Conservation (phyloP, 2,888 invertebrate genomes). For the Philopedon plagiatum region DNA sequence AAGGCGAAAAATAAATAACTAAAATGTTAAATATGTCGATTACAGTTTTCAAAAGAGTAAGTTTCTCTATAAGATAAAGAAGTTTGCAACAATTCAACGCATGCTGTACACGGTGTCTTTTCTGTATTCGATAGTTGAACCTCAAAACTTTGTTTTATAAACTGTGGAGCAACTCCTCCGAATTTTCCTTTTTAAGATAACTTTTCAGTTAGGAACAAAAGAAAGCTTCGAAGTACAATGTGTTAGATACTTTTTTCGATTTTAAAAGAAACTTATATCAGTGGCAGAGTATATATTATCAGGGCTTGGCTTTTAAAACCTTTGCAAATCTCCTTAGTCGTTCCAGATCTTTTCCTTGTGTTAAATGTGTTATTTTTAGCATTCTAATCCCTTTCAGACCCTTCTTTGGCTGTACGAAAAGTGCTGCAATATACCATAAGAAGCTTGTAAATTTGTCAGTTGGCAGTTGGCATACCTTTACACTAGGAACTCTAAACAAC, state of each 20-base stretch:
- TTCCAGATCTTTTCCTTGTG: not conserved
- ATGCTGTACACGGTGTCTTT: constrained; percentile 38
- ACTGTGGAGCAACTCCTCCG: constrained; percentile 36
- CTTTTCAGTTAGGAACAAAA: constrained; percentile 43
- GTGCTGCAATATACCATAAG: no score
- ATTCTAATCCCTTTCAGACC: no score
- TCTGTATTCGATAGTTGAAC: constrained; percentile 44
- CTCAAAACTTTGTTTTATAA: constrained; percentile 48
- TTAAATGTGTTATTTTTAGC: no score
- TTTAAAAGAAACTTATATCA: constrained; percentile 32
- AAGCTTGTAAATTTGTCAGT: no score
- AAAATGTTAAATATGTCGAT: constrained; percentile 37
- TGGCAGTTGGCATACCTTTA: no score
- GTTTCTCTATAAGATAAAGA: constrained; percentile 27
- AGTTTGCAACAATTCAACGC: constrained; percentile 38
- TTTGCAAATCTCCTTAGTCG: not conserved
- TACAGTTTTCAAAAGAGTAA: constrained; percentile 26
- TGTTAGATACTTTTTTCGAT: constrained; percentile 40
- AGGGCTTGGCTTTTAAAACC: not conserved
- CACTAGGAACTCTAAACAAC: no score
- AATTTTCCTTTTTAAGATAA: constrained; percentile 46
- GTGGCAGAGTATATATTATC: constrained; percentile 14
- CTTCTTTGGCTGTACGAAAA: no score
- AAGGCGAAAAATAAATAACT: constrained; percentile 7
- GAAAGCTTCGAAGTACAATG: constrained; percentile 34